Evolutionary conservation across 2,888 invertebrate species (phyloP).

Genomic region (Ernsta delagoae): DNA sequence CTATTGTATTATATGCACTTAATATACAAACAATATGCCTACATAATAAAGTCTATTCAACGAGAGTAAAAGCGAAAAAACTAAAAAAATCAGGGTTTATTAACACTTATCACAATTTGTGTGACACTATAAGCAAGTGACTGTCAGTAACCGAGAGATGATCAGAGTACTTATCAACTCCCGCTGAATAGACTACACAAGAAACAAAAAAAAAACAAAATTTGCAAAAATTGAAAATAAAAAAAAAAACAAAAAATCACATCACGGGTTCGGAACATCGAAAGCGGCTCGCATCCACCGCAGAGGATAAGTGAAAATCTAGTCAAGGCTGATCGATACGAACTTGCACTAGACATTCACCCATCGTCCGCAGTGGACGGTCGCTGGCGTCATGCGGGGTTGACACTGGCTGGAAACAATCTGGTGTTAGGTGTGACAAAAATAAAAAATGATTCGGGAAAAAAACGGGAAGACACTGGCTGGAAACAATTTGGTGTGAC

Average conservation of each 20-base stretch:
- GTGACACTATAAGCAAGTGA: no score
- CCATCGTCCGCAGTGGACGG: conserved; percentile 71
- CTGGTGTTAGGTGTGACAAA: conserved; percentile 25
- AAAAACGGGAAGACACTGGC: not conserved
- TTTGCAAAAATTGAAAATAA: conserved; percentile 9
- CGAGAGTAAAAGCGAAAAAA: no score
- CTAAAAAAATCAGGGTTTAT: no score
- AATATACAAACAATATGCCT: no score
- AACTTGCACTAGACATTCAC: conserved; percentile 85
- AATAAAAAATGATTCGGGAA: conserved; percentile 32
- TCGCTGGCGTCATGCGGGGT: conserved; percentile 46
- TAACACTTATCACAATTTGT: no score
- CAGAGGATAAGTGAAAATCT: conserved; percentile 88
- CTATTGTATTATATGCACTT: no score
- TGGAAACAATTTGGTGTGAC: no score
- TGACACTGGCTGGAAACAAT: conserved; percentile 45
- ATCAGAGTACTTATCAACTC: no score
- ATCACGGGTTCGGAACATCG: conserved; percentile 52
- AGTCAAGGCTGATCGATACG: conserved; percentile 77
- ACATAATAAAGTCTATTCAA: no score
- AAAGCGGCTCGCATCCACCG: conserved; percentile 57
- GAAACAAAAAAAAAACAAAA: not conserved
- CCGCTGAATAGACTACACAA: no score
- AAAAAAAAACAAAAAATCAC: conserved; percentile 39
- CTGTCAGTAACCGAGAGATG: no score